These are phyloP conservation scores for Clinocottus analis DNA, from an alignment of 2,113 vertebrate species.

Conservation along the genomic window DNA sequence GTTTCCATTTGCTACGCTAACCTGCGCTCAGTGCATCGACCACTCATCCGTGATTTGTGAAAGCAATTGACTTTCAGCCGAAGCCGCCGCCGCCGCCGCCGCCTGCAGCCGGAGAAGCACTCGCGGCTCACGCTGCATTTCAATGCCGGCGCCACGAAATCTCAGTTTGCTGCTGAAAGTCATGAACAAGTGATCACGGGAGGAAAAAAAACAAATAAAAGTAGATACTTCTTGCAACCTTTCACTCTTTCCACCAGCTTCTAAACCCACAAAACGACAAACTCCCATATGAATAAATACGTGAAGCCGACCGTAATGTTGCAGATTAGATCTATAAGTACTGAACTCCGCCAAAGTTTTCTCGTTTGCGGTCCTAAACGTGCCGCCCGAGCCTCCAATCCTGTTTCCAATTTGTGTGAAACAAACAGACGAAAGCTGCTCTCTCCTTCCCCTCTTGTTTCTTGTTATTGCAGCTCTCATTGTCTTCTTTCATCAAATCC, in stretches of 20 bases:
- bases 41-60: conserved; percentile 54
- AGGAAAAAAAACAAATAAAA: background rate
- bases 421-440: background rate
- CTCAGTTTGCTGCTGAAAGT: background rate
- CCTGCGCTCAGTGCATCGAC: conserved; percentile 30
- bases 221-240: too few species aligned
- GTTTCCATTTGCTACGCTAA: conserved; percentile 56
- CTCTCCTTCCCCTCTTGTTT: conserved; percentile 25
- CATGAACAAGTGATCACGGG: background rate
- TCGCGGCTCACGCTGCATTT: background rate
- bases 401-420: background rate
- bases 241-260: background rate
- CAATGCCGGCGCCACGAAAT: background rate
- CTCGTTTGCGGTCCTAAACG: background rate
- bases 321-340: background rate
- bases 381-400: background rate
- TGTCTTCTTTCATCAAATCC: conserved; percentile 63
- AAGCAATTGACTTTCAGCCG: conserved; percentile 54
- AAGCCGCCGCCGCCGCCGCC: background rate
- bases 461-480: conserved; percentile 49
- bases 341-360: background rate
- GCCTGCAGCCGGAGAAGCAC: conserved; percentile 15
- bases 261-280: background rate
- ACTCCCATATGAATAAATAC: background rate
- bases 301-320: background rate